Conservation (phyloP, 1,140 invertebrate genomes). For the Orchestia grillus region DNA sequence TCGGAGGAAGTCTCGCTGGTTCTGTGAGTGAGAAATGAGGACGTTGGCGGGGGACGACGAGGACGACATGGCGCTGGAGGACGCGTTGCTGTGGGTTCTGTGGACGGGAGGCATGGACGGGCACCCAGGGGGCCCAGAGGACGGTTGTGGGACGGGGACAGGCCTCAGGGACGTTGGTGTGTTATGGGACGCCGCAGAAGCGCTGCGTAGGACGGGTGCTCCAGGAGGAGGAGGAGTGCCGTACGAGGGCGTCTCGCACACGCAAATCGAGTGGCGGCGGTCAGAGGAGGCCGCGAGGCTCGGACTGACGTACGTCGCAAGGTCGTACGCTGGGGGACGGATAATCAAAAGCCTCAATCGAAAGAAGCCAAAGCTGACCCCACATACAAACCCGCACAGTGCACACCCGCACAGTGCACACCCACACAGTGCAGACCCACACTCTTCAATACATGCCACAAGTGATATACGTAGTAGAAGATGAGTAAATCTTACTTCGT, state of each 20-base stretch:
- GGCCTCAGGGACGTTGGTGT: constrained; percentile 59
- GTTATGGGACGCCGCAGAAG: not conserved
- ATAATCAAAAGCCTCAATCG: not conserved
- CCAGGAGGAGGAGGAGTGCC: constrained; percentile 40
- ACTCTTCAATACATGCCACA: not conserved
- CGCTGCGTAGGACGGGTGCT: not conserved
- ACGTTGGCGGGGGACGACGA: constrained; percentile 39
- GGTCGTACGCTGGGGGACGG: constrained; percentile 77
- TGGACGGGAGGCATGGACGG: constrained; percentile 63
- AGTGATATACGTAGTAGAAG: not conserved
- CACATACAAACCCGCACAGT: too few relatives aligned
- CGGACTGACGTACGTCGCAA: constrained; percentile 83
- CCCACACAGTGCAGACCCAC: too few relatives aligned
- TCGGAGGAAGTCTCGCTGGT: constrained; percentile 64
- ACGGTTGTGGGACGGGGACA: constrained; percentile 61
- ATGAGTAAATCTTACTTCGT: not conserved
- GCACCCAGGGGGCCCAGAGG: constrained; percentile 59
- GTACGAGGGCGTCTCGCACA: constrained; percentile 73
- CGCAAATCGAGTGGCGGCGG: constrained; percentile 80
- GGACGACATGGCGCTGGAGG: constrained; percentile 14
- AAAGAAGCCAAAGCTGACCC: not conserved
- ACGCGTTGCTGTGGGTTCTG: constrained; percentile 32
- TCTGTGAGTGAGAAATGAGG: constrained; percentile 63
- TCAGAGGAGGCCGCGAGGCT: constrained; percentile 74
- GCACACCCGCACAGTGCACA: too few relatives aligned